Base-by-base conservation (phyloP, 2,797 vertebrate species). In the Chaetodon trifasciatus region DNA sequence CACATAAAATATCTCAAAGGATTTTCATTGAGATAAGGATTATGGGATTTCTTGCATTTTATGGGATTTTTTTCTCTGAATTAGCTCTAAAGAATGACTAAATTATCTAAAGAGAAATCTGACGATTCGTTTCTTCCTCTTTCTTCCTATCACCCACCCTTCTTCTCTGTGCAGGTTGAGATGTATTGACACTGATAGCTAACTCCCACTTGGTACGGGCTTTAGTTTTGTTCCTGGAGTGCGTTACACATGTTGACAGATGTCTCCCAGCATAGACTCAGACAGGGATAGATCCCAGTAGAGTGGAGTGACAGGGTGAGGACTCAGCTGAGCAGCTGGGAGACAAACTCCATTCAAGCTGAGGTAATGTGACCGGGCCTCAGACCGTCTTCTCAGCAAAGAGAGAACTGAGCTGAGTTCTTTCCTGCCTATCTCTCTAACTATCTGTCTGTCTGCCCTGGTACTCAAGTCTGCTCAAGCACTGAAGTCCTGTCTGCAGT, bases 191-290 rank as follows among this genome's bases (percentile, higher is more conserved):
- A 75, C 62, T 86, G 92, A 94, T 91, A 79, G 84, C 86, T 70
- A 65, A 78, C 62, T 87, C 93, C 91, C 91, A 84, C 75, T 57
- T 83, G 83, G 84, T 82, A 76, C 79, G 78, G 70, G 60, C 78
- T 87, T 86, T 55, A 80, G 87, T 88, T 91, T 88, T 92, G 89
- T 92, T 93, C 87, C 85, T 87, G 72, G 79, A 85, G 87, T 83
- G 80, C 49, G 70, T 90, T 90, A 91, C 89, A 90, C 84, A 77
- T 92, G 91, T 92, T 93, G 93, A 95, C 94, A 95, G 91, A 94
- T 94, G 94, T 94, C 93, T 90, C 61, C 57, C 58, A 85, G 85
- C 87, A 90, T 92, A 78, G 86, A 87, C 73, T 82, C 75, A 88
- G 87, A 88, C 91, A 89, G 80, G 53, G 82, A 82, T 60, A 84